Evolutionary conservation across 2,113 vertebrate species (phyloP).

Genomic region (Otus sunia): DNA sequence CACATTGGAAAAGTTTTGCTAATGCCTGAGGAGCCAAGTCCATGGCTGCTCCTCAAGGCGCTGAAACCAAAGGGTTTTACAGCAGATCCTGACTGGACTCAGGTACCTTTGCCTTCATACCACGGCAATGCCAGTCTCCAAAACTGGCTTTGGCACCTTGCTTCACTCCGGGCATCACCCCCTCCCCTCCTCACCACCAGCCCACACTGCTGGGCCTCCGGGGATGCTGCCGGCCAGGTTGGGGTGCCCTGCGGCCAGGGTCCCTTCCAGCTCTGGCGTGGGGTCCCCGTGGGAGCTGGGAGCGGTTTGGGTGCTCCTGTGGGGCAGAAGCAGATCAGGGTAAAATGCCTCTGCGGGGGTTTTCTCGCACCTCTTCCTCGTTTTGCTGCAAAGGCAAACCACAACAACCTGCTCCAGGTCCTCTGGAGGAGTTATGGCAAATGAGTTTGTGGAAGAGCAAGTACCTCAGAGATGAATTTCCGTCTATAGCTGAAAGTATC

Average conservation of each 20-base stretch:
- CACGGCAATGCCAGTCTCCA: neutral
- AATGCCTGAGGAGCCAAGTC: neutral
- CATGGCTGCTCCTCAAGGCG: neutral
- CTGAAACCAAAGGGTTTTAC: neutral
- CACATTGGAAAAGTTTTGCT: neutral
- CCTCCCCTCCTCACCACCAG: neutral
- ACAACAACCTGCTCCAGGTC: neutral
- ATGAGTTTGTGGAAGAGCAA: neutral
- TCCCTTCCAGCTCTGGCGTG: rapidly evolving
- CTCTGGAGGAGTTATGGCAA: neutral
- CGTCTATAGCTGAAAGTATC: neutral
- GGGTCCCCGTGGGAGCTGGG: neutral
- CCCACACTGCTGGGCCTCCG: rapidly evolving
- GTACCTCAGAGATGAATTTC: neutral
- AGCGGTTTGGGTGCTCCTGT: neutral
- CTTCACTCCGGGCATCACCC: neutral
- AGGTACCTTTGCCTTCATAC: neutral
- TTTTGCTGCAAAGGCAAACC: neutral
- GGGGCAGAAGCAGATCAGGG: neutral
- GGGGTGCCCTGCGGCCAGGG: neutral
- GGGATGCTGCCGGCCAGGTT: neutral
- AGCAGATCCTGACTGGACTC: neutral
- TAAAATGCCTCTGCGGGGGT: neutral
- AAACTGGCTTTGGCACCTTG: neutral
- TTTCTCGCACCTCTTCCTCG: neutral